A percentile compares a stretch with the other conserved stretches of the same genome.
phyloP scores from a whole-genome alignment of 2,888 invertebrate species.

The Lacanobia oleracea region DNA sequence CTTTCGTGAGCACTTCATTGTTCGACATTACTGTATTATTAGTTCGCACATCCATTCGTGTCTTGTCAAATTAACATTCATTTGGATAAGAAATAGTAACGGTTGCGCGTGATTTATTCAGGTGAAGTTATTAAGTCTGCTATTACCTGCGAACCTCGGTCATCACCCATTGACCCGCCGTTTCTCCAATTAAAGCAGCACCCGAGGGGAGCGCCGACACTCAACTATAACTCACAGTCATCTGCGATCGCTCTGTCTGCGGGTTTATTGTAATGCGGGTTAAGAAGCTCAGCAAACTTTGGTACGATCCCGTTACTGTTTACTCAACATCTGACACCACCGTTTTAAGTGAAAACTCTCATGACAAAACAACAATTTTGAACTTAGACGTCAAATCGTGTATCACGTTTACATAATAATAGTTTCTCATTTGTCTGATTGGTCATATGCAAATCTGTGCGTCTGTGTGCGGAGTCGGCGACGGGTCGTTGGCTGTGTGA shows the following conservation, averaged over 20 bases:
- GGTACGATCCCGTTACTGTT: constrained; percentile 42
- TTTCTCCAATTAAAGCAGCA: constrained; percentile 80
- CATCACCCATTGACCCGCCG: constrained; percentile 82
- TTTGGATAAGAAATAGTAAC: constrained; percentile 77
- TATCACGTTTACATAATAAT: constrained; percentile 49
- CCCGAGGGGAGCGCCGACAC: constrained; percentile 73
- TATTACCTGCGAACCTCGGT: constrained; percentile 74
- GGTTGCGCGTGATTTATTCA: constrained; percentile 82
- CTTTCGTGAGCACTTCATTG: constrained; percentile 71
- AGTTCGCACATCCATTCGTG: constrained; percentile 80
- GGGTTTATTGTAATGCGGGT: constrained; percentile 46
- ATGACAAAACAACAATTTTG: constrained; percentile 33
- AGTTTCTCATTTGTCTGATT: constrained; percentile 53
- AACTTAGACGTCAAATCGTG: constrained; percentile 56
- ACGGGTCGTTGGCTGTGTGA: constrained; percentile 65
- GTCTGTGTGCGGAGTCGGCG: constrained; percentile 28
- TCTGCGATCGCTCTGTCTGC: constrained; percentile 49
- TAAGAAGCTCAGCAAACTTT: constrained; percentile 54
- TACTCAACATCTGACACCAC: constrained; percentile 34
- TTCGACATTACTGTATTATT: constrained; percentile 77
- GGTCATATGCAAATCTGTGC: constrained; percentile 61
- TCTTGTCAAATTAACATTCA: constrained; percentile 84
- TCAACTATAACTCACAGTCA: constrained; percentile 69
- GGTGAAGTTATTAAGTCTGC: constrained; percentile 79
- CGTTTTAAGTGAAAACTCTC: constrained; percentile 45